Conservation (phyloP, 2,113 vertebrate genomes). For the Arizona elegans region DNA sequence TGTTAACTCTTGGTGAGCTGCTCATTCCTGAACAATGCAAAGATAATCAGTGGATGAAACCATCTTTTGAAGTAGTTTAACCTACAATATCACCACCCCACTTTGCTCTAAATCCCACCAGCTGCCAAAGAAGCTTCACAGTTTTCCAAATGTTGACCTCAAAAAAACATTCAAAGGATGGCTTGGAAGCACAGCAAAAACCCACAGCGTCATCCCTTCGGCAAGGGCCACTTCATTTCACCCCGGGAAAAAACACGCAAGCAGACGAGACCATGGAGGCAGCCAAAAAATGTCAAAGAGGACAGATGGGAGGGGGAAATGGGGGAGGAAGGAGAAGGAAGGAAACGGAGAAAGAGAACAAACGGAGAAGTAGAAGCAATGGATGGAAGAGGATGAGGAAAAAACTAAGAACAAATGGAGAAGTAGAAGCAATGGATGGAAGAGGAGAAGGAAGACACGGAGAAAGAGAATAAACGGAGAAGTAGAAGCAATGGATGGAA, state of each 20-base stretch:
- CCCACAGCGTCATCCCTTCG: too few relatives aligned
- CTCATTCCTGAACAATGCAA: not conserved
- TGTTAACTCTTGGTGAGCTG: not conserved
- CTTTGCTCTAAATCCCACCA: not conserved
- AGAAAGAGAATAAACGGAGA: not conserved
- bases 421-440: not conserved
- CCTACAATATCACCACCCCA: not conserved
- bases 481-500: not conserved
- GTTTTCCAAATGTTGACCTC: not conserved
- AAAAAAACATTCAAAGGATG: not conserved
- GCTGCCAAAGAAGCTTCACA: not conserved
- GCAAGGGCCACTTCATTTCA: not conserved
- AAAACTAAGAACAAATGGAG: rapidly evolving
- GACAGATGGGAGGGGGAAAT: not conserved
- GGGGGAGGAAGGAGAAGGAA: too few relatives aligned
- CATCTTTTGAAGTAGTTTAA: too few relatives aligned
- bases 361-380: not conserved
- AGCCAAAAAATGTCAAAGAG: not conserved
- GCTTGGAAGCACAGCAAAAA: not conserved
- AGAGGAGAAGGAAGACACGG: not conserved
- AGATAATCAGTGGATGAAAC: too few relatives aligned
- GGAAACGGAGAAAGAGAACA: not conserved
- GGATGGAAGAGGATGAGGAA: not conserved
- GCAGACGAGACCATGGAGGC: not conserved
- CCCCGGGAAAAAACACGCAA: not conserved